A percentile compares a stretch with the other conserved stretches of the same genome.
Evolutionary conservation across 1,140 invertebrate species (phyloP).

Genomic region (Sitophilus oryzae): DNA sequence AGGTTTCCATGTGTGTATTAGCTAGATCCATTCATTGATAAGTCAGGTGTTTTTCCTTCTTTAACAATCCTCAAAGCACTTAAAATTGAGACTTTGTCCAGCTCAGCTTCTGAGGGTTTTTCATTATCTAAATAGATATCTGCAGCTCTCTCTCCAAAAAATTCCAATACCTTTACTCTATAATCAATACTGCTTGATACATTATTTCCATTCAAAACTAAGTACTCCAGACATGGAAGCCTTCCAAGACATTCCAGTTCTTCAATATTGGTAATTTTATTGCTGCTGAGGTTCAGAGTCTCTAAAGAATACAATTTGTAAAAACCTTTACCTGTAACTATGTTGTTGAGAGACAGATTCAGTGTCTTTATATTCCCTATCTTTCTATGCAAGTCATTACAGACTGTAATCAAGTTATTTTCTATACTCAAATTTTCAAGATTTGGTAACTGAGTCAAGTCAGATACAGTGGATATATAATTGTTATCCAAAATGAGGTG

Average conservation of each 20-base stretch:
- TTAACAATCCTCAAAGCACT: constrained; percentile 67
- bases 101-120: constrained; percentile 76
- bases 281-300: constrained; percentile 79
- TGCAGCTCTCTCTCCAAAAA: constrained; percentile 69
- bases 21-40: too few species aligned
- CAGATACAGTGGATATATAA: constrained; percentile 64
- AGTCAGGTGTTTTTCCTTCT: constrained; percentile 38
- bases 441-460: constrained; percentile 71
- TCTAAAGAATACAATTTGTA: constrained; percentile 79
- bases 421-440: constrained; percentile 71
- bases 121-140: constrained; percentile 83
- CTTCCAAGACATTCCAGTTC: constrained; percentile 74
- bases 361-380: constrained; percentile 83
- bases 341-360: constrained; percentile 81
- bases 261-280: constrained; percentile 71
- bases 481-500: constrained; percentile 71
- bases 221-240: constrained; percentile 79
- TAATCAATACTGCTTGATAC: constrained; percentile 84
- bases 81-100: constrained; percentile 84
- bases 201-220: constrained; percentile 83
- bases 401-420: constrained; percentile 64
- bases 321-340: constrained; percentile 70
- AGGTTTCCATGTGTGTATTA: too few species aligned
- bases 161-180: constrained; percentile 79
- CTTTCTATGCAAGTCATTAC: constrained; percentile 74